These are phyloP conservation scores for Phytoseiulus persimilis DNA, from an alignment of 2,888 invertebrate genomes.

Conservation along the genomic window DNA sequence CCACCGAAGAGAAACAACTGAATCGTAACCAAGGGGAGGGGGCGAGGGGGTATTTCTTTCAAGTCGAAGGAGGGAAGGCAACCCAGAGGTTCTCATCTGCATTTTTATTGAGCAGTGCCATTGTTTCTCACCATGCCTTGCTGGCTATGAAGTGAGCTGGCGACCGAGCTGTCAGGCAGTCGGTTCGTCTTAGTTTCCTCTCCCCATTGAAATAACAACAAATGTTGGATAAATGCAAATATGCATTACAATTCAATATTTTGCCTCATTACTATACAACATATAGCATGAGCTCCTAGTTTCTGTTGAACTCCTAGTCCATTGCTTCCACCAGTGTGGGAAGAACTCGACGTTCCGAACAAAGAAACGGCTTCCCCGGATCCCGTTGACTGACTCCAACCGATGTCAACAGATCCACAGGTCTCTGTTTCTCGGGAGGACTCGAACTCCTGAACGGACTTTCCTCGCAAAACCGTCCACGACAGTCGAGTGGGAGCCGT, in stretches of 20 bases:
- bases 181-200: not conserved
- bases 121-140: not conserved
- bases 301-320: not conserved
- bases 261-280: not conserved
- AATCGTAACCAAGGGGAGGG: not conserved
- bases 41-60: not conserved
- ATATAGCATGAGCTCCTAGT: not conserved
- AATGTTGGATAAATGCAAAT: constrained; percentile 5
- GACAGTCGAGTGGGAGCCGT: no score
- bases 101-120: not conserved
- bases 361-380: not conserved
- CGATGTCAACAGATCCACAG: no score
- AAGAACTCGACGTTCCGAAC: not conserved
- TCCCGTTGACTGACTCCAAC: not conserved
- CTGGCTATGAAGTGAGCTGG: not conserved
- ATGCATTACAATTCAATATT: not conserved
- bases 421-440: no score
- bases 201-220: not conserved
- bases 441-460: no score
- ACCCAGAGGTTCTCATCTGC: not conserved
- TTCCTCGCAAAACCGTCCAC: no score
- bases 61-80: not conserved
- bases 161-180: not conserved
- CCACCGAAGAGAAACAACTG: not conserved
- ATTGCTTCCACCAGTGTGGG: not conserved